phyloP scores from a whole-genome alignment of 2,113 vertebrate species.

The Pontoporia blainvillei region DNA sequence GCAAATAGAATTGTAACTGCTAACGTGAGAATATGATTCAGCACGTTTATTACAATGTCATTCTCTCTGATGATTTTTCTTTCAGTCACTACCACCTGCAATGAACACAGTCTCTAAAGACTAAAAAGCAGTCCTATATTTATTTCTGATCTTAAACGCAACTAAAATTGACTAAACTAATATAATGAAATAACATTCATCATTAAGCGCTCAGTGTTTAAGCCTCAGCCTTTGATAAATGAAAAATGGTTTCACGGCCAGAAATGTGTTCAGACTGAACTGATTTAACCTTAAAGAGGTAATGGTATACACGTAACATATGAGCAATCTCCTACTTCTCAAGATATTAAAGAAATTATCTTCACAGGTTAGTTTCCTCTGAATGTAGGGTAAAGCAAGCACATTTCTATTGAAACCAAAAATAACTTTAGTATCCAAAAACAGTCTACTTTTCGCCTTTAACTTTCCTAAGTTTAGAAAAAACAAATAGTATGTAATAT shows the following conservation, averaged over 20 bases:
- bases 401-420: background rate
- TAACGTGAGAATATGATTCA: background rate
- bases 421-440: background rate
- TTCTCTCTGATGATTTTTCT: slow-evolving; percentile 36
- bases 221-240: background rate
- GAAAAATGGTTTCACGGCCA: background rate
- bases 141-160: slow-evolving; percentile 20
- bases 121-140: background rate
- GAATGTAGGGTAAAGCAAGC: background rate
- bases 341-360: background rate
- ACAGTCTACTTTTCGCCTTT: background rate
- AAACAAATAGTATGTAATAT: background rate
- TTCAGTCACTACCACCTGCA: background rate
- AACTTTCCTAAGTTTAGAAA: background rate
- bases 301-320: rapidly evolving
- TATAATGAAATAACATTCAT: slow-evolving; percentile 25
- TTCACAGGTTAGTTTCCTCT: background rate
- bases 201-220: background rate
- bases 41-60: slow-evolving; percentile 27
- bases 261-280: background rate
- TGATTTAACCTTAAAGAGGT: background rate
- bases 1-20: background rate
- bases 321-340: background rate
- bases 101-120: slow-evolving; percentile 27
- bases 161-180: slow-evolving; percentile 15